Evolutionary conservation across 2,797 vertebrate species (phyloP), one percentile per base, ranked within the genome.

Genomic region (Sebastes paucispinis): DNA sequence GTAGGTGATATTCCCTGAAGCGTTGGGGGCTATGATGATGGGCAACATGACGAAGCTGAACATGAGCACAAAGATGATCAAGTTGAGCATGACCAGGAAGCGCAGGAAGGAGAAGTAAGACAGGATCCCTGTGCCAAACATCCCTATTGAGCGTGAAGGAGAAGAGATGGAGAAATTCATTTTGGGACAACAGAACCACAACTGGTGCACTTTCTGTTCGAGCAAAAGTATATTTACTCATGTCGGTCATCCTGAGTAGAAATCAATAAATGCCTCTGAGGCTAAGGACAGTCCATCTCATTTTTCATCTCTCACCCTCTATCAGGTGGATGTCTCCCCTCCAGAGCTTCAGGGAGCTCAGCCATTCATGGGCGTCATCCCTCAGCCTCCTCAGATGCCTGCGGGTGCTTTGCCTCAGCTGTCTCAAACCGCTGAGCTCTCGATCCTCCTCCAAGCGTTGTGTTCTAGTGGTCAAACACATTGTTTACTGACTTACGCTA

Each of bases 101-200:
- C 98, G 96, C 66, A 99, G 94, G 93, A 99, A 99, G 47, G 96
- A 98, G 93, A 99, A 99, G 87, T 99, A 99, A 5, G 98, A 98
- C 85, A 97, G 95, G 88, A 99, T 97, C 13, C 97, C 98, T 0
- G 97, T 97, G 79, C 98, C 98, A 81, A 98, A 99, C 95, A 97
- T 98, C 31, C 97, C 98, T 99, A 71, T 22, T 64, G 86, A 70
- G 75, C 0, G 6, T 14, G 8, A 83, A 54, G n/a, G 25, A 63
- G n/a, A 82, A 6, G 16, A 54, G 32, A 43, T 1, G 22, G 3
- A 59, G 6, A 75, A 58, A 1, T 64, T 5, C 20, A 59, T 29
- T 25, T 16, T 16, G 22, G 8, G 50, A 69, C n/a, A 83, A 60
- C n/a, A 59, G 16, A 18, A 71, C 2, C 11, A 54, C 1, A 9